These are phyloP conservation scores for Meghimatium bilineatum DNA, from an alignment of 2,888 invertebrate genomes.

Conservation along the genomic window DNA sequence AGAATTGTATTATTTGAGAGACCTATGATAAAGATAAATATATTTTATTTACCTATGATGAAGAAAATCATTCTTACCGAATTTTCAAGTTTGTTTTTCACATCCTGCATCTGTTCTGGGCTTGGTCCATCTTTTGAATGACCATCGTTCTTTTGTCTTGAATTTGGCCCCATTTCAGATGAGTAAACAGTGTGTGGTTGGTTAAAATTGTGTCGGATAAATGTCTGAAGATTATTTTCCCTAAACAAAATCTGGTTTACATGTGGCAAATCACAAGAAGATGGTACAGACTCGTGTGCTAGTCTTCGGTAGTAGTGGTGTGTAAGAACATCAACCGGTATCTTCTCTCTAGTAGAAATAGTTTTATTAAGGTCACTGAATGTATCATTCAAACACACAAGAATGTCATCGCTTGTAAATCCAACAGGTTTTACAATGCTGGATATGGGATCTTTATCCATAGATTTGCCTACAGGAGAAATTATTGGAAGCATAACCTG, in stretches of 20 bases:
- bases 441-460: conserved; percentile 4
- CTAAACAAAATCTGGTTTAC: not conserved
- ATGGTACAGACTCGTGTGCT: not conserved
- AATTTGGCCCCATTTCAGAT: not conserved
- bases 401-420: conserved; percentile 42
- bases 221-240: not conserved
- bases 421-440: conserved; percentile 11
- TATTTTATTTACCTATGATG: too few relatives aligned
- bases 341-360: conserved; percentile 16
- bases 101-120: conserved; percentile 38
- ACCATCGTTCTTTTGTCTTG: not conserved
- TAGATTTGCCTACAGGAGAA: not conserved
- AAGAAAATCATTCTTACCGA: conserved; percentile 18
- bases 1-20: too few relatives aligned
- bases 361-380: not conserved
- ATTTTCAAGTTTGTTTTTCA: conserved; percentile 25
- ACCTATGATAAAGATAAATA: too few relatives aligned
- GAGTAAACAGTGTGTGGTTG: not conserved
- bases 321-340: conserved; percentile 24
- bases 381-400: conserved; percentile 2
- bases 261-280: not conserved
- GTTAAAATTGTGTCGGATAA: too few relatives aligned
- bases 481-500: conserved; percentile 20
- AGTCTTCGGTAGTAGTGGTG: not conserved
- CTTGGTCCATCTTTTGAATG: conserved; percentile 37